Evolutionary conservation across 2,797 vertebrate genomes (phyloP).

Genomic region (Botia kubotai): DNA sequence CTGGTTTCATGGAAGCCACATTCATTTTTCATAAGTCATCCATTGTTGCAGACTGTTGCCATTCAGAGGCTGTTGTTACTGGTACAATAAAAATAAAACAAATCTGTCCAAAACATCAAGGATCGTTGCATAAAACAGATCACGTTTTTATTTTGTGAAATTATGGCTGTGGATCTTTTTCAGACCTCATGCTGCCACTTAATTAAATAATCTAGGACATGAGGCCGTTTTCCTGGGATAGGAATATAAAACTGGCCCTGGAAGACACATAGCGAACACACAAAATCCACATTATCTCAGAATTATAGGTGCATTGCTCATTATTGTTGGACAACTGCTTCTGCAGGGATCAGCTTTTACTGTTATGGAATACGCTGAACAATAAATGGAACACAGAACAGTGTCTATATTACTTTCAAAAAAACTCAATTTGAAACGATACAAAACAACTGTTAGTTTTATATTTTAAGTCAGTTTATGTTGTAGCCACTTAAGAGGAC

Average conservation of each 20-base stretch:
- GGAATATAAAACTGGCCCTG: not conserved
- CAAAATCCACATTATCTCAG: slow-evolving; percentile 3
- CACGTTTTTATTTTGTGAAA: not conserved
- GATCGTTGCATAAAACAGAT: not conserved
- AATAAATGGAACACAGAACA: not conserved
- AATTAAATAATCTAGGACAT: not conserved
- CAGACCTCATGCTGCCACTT: not conserved
- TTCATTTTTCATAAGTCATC: slow-evolving; percentile 64
- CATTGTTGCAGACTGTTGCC: slow-evolving; percentile 54
- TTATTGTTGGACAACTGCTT: not conserved
- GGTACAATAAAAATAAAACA: not conserved
- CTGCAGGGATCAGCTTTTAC: not conserved
- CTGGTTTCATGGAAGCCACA: slow-evolving; percentile 62
- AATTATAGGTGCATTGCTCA: not conserved
- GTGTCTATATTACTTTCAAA: not conserved
- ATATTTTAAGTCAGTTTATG: slow-evolving; percentile 32
- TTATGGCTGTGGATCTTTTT: not conserved
- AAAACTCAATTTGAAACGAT: not conserved
- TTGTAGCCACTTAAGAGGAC: slow-evolving; percentile 40
- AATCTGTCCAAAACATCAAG: not conserved
- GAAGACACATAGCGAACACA: not conserved
- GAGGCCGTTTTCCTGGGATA: not conserved
- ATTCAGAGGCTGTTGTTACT: slow-evolving; percentile 25
- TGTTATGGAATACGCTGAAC: not conserved
- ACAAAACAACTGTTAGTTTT: not conserved